Evolutionary conservation across 2,113 vertebrate genomes (phyloP).

Genomic region (Pyxicephalus adspersus): DNA sequence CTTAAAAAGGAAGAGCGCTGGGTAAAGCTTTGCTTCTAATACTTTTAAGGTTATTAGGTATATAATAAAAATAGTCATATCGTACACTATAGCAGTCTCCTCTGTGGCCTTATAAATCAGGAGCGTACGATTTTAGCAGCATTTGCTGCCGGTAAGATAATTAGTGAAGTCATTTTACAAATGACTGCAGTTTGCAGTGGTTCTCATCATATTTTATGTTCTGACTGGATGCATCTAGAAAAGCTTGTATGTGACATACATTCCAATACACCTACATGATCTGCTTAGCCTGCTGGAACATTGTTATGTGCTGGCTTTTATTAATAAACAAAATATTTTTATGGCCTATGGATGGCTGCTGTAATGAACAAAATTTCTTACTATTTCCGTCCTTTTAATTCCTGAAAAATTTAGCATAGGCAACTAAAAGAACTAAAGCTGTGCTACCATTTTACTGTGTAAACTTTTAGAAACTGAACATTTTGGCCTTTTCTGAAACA

Average conservation of each 20-base stretch:
- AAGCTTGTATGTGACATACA: neutral
- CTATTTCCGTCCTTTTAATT: no score
- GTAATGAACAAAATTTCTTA: no score
- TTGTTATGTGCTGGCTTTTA: neutral
- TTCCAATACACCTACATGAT: neutral
- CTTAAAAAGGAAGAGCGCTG: no score
- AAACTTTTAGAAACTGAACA: no score
- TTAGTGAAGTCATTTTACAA: constrained; percentile 1
- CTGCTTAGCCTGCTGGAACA: neutral
- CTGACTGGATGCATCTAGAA: neutral
- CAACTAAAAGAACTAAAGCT: no score
- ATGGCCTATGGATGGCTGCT: no score
- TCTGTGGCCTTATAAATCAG: neutral
- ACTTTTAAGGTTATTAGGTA: no score
- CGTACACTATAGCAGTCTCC: neutral
- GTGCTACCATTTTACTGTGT: no score
- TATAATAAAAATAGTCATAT: no score
- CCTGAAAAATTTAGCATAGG: no score
- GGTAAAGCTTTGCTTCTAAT: no score
- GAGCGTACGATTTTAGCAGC: neutral
- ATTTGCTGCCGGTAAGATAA: constrained; percentile 8
- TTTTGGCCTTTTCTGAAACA: no score
- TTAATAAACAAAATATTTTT: neutral
- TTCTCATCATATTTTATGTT: neutral
- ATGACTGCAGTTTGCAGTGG: constrained; percentile 5